Evolutionary conservation across 2,797 vertebrate genomes (phyloP).

Genomic region (Gymnothorax javanicus): DNA sequence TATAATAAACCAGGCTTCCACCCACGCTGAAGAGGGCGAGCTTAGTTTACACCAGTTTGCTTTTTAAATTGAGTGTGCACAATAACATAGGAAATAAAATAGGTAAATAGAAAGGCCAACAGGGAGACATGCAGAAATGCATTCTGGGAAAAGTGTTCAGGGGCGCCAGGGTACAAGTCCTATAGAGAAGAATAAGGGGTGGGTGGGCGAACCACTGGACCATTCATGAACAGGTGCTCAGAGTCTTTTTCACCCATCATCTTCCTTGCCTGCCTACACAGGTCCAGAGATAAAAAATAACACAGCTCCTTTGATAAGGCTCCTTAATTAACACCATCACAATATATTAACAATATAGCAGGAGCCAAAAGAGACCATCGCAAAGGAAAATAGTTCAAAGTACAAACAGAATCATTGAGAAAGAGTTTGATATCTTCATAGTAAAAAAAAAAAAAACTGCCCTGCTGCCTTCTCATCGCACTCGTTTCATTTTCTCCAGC

Average conservation of each 20-base stretch:
- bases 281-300: constrained; percentile 58
- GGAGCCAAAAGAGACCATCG: constrained; percentile 58
- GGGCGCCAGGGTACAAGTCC: constrained; percentile 17
- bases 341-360: constrained; percentile 64
- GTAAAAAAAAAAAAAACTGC: constrained; percentile 44
- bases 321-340: constrained; percentile 69
- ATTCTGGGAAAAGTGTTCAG: neutral
- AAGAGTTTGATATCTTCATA: constrained; percentile 68
- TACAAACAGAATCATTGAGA: constrained; percentile 59
- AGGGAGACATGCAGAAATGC: neutral
- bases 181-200: constrained; percentile 48
- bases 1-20: neutral
- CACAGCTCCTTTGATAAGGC: constrained; percentile 47
- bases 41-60: constrained; percentile 3
- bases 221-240: constrained; percentile 55
- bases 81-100: neutral
- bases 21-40: neutral
- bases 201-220: constrained; percentile 48
- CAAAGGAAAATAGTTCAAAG: constrained; percentile 44
- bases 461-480: constrained; percentile 45
- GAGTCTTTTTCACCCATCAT: constrained; percentile 46
- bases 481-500: constrained; percentile 51
- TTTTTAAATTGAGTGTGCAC: neutral
- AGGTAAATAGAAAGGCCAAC: neutral
- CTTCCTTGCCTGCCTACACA: constrained; percentile 43